Conservation (phyloP, 2,888 invertebrate genomes). For the Icerya purchasi region DNA sequence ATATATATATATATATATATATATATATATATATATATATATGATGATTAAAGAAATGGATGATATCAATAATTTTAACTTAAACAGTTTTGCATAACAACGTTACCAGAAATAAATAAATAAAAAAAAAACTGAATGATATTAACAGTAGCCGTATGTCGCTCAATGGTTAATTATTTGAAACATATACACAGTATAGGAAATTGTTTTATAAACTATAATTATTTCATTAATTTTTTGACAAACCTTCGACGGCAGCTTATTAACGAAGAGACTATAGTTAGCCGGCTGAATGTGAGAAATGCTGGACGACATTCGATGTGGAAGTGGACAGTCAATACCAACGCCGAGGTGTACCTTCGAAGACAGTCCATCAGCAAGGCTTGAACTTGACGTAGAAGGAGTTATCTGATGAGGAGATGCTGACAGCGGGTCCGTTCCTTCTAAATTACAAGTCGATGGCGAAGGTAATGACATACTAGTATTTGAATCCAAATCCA, state of each 20-base stretch:
- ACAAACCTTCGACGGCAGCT: conserved; percentile 15
- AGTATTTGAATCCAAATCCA: conserved; percentile 48
- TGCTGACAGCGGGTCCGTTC: conserved; percentile 22
- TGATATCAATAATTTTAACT: too few relatives aligned
- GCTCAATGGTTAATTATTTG: too few relatives aligned
- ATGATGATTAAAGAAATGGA: too few relatives aligned
- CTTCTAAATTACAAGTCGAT: conserved; percentile 45
- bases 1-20: too few relatives aligned
- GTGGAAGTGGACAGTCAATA: conserved; percentile 62
- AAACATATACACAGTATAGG: too few relatives aligned
- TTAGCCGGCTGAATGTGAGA: conserved; percentile 12
- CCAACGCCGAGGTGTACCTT: conserved; percentile 28
- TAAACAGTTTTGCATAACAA: too few relatives aligned
- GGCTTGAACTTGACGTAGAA: neutral
- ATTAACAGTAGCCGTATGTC: too few relatives aligned
- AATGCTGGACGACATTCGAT: conserved; percentile 28
- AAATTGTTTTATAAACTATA: too few relatives aligned
- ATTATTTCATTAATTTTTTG: too few relatives aligned
- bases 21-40: too few relatives aligned
- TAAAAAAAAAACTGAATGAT: too few relatives aligned
- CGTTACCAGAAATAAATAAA: too few relatives aligned
- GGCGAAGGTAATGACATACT: conserved; percentile 59
- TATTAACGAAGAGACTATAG: conserved; percentile 15
- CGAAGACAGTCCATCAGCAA: conserved; percentile 11
- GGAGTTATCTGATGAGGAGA: conserved; percentile 16